Base-by-base conservation (phyloP, 2,888 invertebrate genomes). In the Pelosia muscerda region DNA sequence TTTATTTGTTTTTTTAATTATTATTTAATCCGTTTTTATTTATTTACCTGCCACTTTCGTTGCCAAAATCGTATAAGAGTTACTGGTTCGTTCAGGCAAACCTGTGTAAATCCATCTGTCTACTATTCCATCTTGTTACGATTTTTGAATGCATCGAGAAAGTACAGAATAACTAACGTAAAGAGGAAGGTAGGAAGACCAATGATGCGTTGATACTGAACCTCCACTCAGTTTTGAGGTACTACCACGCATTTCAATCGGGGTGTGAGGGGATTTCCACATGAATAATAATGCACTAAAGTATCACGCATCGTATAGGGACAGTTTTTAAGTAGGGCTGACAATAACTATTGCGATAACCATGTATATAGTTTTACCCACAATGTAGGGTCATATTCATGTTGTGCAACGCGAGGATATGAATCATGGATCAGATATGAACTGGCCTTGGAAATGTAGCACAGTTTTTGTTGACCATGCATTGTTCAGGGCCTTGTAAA, bases 401-500 rank as follows among this genome's bases (percentile, higher is more conserved):
- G 28, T 57, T 28, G 63, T 71, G 73, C 54, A 80, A 76, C 67
- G 54, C 31, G 63, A 74, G 84, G 79, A 84, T 74, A 71, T 84
- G 81, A 83, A 34, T 79, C 82, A 85, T 73, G 71, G 65, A 84
- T 83, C 80, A 72, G 82, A 81, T 83, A 81, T 73, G 74, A 61
- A 74, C 70, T 72, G 78, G 76, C 89, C 90, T 89, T 88, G 86
- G 77, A 59, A 75, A 82, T 83, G 81, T 76, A 77, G 71, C 81
- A 84, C 84, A 38, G n/a, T 38, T 81, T 76, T 81, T 79, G 81
- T 84, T 80, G 81, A 73, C 76, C 80, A 82, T 83, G 81, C 83
- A 83, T 71, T 75, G 84, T 84, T 84, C 83, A 84, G 73, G 85
- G 83, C 82, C 87, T 81, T 85, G 87, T 83, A 89, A 90, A 85